Evolutionary conservation across 2,888 invertebrate species (phyloP), one percentile per base, ranked within the genome.

Genomic region (Galeopsomyia nigrocyanea): DNA sequence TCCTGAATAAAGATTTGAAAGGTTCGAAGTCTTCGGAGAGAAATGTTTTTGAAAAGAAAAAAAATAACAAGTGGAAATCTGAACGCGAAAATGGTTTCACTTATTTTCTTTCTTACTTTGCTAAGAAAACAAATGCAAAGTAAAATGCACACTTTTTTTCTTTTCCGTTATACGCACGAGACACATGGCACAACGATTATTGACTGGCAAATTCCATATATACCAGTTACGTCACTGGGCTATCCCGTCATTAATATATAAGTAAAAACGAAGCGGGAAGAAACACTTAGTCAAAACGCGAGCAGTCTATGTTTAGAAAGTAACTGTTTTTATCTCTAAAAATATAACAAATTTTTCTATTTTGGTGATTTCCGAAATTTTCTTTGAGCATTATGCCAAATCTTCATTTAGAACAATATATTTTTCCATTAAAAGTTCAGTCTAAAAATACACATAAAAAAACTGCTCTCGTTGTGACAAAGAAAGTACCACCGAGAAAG

Each of bases 161-260:
- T 22, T 69, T 69, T 22, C 10, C 62, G 53, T 53, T 63, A 53
- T 31, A 64, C 31, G n/a, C 61, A 62, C 21, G 49, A 61, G 66
- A 67, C 67, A 67, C 55, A 75, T 75, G 75, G 75, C 75, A 75
- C 75, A 64, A 72, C 39, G 63, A 72, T 75, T 60, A 75, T 70
- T 72, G 56, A 75, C 70, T 72, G 70, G 75, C 56, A 72, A 67
- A 67, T 55, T 75, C 57, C 65, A 49, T 53, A 31, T 26, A 49
- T 64, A 74, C 64, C 71, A 71, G 71, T 75, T 65, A n/a, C 67
- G 60, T 68, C 65, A 74, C 74, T 74, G 71, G 74, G 71, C 64
- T 68, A 72, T 55, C 68, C 49, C 39, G 60, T 51, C 57, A 53
- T 56, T 21, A 39, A 39, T 39, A 53, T 71, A 68, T 61, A 68